Evolutionary conservation across 2,113 vertebrate genomes (phyloP).

Genomic region (Platysternon megacephalum): DNA sequence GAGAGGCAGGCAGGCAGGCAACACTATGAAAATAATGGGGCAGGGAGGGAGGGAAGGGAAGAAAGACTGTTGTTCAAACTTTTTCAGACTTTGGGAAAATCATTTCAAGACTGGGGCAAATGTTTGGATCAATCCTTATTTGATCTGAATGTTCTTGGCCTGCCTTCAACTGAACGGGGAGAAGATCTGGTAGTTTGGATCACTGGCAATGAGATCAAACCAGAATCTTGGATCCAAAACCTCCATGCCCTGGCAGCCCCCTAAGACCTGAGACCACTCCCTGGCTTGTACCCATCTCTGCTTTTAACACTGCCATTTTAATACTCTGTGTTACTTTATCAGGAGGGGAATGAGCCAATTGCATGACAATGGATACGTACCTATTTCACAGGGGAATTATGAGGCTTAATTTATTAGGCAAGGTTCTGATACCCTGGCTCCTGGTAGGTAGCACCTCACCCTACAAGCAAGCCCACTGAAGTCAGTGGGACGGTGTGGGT

Average conservation of each 20-base stretch:
- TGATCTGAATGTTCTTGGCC: background rate
- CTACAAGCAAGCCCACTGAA: background rate
- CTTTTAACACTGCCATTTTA: background rate
- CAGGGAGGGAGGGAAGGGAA: background rate
- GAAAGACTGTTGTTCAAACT: background rate
- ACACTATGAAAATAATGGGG: slow-evolving; percentile 17
- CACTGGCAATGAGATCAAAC: background rate
- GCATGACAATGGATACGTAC: background rate
- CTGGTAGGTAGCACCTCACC: background rate
- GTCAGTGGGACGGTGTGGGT: background rate
- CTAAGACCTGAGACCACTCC: background rate
- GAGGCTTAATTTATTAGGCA: background rate
- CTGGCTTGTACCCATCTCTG: background rate
- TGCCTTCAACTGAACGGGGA: background rate
- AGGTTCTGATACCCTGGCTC: background rate
- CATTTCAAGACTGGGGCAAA: background rate
- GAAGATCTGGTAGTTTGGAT: background rate
- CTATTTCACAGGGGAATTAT: background rate
- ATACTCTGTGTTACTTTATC: background rate
- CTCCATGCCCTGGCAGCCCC: background rate
- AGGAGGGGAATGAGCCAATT: background rate
- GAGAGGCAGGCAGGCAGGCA: slow-evolving; percentile 4
- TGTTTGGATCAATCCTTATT: background rate
- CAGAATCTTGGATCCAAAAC: background rate
- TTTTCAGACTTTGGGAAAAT: background rate